Percentiles rank a stretch among this genome's conserved stretches.
phyloP scores from a whole-genome alignment of 2,888 invertebrate species.

The Serrognathus titanus region DNA sequence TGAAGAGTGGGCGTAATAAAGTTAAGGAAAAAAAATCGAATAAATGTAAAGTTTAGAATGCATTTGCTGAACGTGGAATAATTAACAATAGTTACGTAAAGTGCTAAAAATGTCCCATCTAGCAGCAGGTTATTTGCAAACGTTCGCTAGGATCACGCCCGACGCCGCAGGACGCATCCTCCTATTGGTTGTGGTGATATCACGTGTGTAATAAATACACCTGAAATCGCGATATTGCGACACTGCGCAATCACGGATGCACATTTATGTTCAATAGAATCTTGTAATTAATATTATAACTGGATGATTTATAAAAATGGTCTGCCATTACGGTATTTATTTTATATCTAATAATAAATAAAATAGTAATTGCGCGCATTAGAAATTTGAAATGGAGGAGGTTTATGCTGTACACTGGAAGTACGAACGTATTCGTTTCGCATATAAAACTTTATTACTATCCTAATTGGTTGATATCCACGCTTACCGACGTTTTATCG shows the following conservation, averaged over 20 bases:
- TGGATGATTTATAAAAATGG: conserved; percentile 16
- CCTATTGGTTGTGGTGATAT: conserved; percentile 27
- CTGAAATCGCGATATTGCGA: conserved; percentile 1
- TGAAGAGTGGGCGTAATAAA: too few species aligned
- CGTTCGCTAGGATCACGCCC: conserved; percentile 28
- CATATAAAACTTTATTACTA: too few species aligned
- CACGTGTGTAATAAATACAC: conserved; percentile 30
- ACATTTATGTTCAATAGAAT: conserved; percentile 3
- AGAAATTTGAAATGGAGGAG: too few species aligned
- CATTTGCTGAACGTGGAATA: conserved; percentile 7
- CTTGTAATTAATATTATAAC: conserved; percentile 19
- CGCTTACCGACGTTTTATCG: too few species aligned
- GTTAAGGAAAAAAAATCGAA: not conserved
- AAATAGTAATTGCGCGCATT: not conserved
- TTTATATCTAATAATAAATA: conserved; percentile 2
- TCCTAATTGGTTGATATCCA: too few species aligned
- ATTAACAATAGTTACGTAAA: conserved; percentile 19
- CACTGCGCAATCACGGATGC: conserved; percentile 22
- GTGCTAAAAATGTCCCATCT: conserved; percentile 21
- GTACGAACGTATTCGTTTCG: too few species aligned
- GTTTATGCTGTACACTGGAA: too few species aligned
- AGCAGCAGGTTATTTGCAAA: conserved; percentile 9
- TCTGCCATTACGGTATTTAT: conserved; percentile 9
- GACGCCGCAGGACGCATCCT: conserved; percentile 29
- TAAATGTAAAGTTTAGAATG: conserved; percentile 3